Base-by-base conservation (phyloP, 1,140 invertebrate species). In the Aricia agestis region DNA sequence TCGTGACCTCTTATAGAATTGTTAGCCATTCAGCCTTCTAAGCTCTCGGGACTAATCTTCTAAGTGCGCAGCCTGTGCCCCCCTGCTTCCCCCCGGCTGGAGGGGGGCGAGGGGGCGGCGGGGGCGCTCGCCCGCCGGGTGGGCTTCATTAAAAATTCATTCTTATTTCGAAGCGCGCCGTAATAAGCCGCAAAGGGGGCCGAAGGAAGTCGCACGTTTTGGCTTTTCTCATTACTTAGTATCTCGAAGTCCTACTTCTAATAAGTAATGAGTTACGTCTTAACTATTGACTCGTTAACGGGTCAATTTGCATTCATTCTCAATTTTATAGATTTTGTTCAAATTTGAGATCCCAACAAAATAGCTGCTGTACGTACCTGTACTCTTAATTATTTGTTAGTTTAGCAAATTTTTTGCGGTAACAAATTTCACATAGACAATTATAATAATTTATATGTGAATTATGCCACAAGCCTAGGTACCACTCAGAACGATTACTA, bases 121-220 rank as follows among this genome's bases (percentile, higher is more conserved):
- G 76, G 71, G 32, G 68, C 67, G 59, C 59, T 72, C 69, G 72
- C 77, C 72, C 69, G 75, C 71, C 72, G 76, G 77, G 63, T 78
- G 80, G 78, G 78, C 74, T 82, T 89, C 86, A 91, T 91, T 91
- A 91, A 91, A 91, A 91, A 89, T 91, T 90, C 89, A 91, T 91
- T 90, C 89, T 89, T 89, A 85, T 85, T 89, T 89, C 81, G 84
- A 80, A 83, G 81, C 85, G 70, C 70, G 74, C 59, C 72, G 83
- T 89, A 86, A 87, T 88, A 82, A 87, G 84, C 82, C 87, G 80
- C 81, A 83, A 78, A 77, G 78, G 81, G 77, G 71, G 67, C 69
- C 69, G 72, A 72, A 69, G 68, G 57, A 69, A 69, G 74, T 67
- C 75, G 76, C 78, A 78, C 80, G 77, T 78, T 80, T 77, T 76